Base-by-base conservation (phyloP, 2,797 vertebrate species). In the Xerus rutilus region DNA sequence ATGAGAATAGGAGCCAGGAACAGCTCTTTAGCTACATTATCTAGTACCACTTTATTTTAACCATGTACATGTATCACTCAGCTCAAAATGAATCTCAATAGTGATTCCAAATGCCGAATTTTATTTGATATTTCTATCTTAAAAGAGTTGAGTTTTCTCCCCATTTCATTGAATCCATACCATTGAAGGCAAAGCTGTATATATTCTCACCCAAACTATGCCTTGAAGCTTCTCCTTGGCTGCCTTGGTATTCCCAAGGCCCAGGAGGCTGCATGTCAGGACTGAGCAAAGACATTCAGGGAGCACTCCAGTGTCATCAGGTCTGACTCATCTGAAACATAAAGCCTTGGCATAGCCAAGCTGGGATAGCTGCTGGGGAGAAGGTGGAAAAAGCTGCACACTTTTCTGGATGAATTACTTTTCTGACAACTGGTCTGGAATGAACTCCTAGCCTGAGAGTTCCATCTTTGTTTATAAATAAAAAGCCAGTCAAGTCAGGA, bases 401-500 rank as follows among this genome's bases (percentile, higher is more conserved):
- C 1, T n/a, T 9, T 95, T 87, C 57, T 74, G 70, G 59, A 67
- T 65, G 10, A 0, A 73, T 69, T 76, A 47, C 47, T 88, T 81
- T 54, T 39, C 76, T 85, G 32, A 8, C 15, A 32, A 81, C 32
- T 95, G 67, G 70, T 76, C 91, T 86, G 94, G 97, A 98, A 97
- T 86, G 13, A 81, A 95, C 91, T 77, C 1, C 83, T 93, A 11
- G 47, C 91, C 89, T 70, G 76, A 97, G 86, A 96, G 90, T 79
- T 94, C n/a, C 49, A 39, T 49, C 92, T 74, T 69, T 88, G 70
- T 45, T 93, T 93, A 95, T 28, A 97, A 98, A 97, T n/a, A 97
- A 67, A 97, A 84, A 84, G 93, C 89, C 67, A 0, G 64, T 97
- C 95, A 93, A 93, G 64, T 97, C 76, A 96, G 94, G 73, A 62